Evolutionary conservation across 53 echinoderm and acorn worm species (phyloP).

Genomic region (Echinometra lucunter): DNA sequence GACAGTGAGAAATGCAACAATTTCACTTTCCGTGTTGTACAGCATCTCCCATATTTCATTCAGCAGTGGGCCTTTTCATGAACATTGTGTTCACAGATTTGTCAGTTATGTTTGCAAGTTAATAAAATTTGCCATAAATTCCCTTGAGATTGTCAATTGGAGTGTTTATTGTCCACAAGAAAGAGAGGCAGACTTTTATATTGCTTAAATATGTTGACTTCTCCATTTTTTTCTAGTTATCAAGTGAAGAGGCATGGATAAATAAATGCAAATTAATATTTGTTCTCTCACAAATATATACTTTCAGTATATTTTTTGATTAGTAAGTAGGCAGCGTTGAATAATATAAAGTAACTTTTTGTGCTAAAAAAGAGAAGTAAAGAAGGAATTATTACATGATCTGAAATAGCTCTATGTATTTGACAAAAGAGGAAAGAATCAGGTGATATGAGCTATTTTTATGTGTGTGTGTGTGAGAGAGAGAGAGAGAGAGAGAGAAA

Average conservation of each 20-base stretch:
- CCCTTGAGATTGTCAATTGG: neutral
- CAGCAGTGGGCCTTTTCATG: neutral
- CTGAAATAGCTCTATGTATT: neutral
- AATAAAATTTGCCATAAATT: constrained; percentile 38
- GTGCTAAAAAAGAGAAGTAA: neutral
- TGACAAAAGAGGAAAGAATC: neutral
- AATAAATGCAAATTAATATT: neutral
- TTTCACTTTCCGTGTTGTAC: neutral
- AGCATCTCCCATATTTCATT: constrained; percentile 25
- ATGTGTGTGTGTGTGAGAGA: neutral
- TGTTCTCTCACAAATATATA: neutral
- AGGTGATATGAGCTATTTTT: neutral
- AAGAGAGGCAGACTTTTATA: neutral
- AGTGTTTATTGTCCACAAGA: neutral
- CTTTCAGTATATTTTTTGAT: neutral
- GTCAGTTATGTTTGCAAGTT: constrained; percentile 47
- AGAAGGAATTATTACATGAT: neutral
- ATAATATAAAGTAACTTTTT: neutral
- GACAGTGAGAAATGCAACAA: constrained; percentile 28
- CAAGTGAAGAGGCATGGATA: neutral
- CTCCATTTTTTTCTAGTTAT: neutral
- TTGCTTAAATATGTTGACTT: neutral
- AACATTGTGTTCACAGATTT: constrained; percentile 14
- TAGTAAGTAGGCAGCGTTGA: neutral
- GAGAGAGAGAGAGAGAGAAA: neutral